phyloP scores from a whole-genome alignment of 2,888 invertebrate genomes.

The Sphaerophoria rueppellii region DNA sequence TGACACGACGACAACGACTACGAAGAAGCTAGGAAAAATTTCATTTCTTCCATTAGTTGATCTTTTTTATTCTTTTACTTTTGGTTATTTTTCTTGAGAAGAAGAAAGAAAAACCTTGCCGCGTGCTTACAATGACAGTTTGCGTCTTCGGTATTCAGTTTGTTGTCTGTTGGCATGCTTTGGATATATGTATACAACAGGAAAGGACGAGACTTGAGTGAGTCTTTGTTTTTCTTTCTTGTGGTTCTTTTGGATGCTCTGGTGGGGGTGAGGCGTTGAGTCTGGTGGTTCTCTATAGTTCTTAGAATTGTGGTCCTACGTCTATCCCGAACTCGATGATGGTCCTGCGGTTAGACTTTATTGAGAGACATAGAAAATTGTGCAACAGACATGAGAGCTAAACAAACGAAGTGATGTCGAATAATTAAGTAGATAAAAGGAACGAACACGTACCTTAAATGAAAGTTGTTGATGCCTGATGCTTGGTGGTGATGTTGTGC shows the following conservation, averaged over 20 bases:
- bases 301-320: neutral
- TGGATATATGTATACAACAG: neutral
- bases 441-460: constrained; percentile 40
- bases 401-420: constrained; percentile 61
- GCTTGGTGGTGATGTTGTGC: neutral
- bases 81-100: neutral
- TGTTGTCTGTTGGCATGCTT: neutral
- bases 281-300: neutral
- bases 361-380: constrained; percentile 51
- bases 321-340: neutral
- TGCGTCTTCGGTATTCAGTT: constrained; percentile 58
- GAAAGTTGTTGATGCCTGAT: constrained; percentile 30
- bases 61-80: constrained; percentile 6
- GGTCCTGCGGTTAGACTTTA: neutral
- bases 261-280: neutral
- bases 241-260: constrained; percentile 21
- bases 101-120: constrained; percentile 65
- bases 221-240: constrained; percentile 62
- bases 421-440: constrained; percentile 68
- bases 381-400: constrained; percentile 71
- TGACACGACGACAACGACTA: constrained; percentile 38
- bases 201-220: constrained; percentile 34
- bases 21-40: constrained; percentile 46
- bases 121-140: constrained; percentile 72
- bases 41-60: constrained; percentile 32